phyloP scores from a whole-genome alignment of 2,888 invertebrate species.

The Diadegma fenestrale region DNA sequence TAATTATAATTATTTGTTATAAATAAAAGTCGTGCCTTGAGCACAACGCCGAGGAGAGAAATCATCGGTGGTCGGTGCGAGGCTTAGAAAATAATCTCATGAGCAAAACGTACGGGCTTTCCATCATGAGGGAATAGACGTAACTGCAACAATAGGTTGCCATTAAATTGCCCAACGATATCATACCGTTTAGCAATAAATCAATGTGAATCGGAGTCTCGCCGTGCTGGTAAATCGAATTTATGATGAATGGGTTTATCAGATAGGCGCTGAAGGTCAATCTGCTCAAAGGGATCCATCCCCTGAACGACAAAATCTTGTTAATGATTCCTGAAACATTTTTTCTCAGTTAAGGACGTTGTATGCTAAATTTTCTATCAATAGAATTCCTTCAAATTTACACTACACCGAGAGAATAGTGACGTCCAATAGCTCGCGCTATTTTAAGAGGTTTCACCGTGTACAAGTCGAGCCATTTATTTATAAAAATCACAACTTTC shows the following conservation, averaged over 20 bases:
- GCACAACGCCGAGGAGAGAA: neutral
- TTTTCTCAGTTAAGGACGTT: neutral
- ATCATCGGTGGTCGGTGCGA: slow-evolving; percentile 69
- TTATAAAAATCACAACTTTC: too few species aligned
- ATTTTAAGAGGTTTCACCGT: too few species aligned
- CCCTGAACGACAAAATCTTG: slow-evolving; percentile 82
- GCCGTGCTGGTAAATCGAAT: slow-evolving; percentile 83
- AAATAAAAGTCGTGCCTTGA: neutral
- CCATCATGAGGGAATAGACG: slow-evolving; percentile 81
- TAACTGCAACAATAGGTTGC: slow-evolving; percentile 82
- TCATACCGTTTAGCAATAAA: slow-evolving; percentile 75
- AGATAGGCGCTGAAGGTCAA: slow-evolving; percentile 87
- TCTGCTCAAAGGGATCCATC: slow-evolving; percentile 85
- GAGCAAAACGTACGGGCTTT: slow-evolving; percentile 83
- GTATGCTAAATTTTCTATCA: too few species aligned
- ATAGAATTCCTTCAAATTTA: too few species aligned
- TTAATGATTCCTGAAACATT: slow-evolving; percentile 82
- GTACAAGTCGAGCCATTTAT: too few species aligned
- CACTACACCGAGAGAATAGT: too few species aligned
- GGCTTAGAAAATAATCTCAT: slow-evolving; percentile 76
- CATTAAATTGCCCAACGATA: slow-evolving; percentile 78
- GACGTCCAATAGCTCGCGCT: too few species aligned
- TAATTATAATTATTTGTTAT: neutral
- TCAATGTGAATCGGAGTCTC: slow-evolving; percentile 80
- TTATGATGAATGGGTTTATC: slow-evolving; percentile 87